Evolutionary conservation across 2,113 vertebrate species (phyloP).

Genomic region (Asarcornis scutulata): DNA sequence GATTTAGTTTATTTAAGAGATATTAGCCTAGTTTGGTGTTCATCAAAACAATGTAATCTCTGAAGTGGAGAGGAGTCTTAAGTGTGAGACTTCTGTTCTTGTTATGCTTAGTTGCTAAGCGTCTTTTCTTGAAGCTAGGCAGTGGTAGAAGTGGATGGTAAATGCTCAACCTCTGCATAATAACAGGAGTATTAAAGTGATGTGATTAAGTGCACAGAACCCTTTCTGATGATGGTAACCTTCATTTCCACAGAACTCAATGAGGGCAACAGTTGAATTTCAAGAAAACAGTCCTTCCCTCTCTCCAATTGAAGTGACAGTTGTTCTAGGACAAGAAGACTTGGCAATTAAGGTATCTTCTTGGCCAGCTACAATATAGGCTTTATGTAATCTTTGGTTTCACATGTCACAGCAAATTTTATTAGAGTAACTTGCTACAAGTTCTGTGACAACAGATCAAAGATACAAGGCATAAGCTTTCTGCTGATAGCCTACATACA

Average conservation of each 20-base stretch:
- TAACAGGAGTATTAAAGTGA: neutral
- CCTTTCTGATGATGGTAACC: neutral
- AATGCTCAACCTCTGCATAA: neutral
- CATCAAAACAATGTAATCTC: neutral
- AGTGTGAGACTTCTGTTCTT: neutral
- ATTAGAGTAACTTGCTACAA: neutral
- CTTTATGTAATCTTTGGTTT: neutral
- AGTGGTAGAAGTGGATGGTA: neutral
- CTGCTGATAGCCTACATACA: neutral
- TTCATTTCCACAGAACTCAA: slow-evolving; percentile 87
- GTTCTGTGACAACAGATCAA: neutral
- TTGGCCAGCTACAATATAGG: neutral
- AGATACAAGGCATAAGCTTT: neutral
- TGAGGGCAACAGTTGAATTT: slow-evolving; percentile 96
- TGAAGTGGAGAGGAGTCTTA: neutral
- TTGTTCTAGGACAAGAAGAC: slow-evolving; percentile 93
- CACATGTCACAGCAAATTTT: neutral
- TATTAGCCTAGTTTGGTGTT: neutral
- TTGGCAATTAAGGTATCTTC: slow-evolving; percentile 92
- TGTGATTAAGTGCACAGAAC: neutral
- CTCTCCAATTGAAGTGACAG: slow-evolving; percentile 88
- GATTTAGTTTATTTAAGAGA: neutral
- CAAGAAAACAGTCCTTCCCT: slow-evolving; percentile 85
- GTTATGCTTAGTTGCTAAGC: neutral
- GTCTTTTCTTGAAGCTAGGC: neutral